Percentiles rank a stretch among this genome's conserved stretches.
These are phyloP conservation scores for Verasper variegatus DNA, from an alignment of 2,113 vertebrate species.

Conservation along the genomic window DNA sequence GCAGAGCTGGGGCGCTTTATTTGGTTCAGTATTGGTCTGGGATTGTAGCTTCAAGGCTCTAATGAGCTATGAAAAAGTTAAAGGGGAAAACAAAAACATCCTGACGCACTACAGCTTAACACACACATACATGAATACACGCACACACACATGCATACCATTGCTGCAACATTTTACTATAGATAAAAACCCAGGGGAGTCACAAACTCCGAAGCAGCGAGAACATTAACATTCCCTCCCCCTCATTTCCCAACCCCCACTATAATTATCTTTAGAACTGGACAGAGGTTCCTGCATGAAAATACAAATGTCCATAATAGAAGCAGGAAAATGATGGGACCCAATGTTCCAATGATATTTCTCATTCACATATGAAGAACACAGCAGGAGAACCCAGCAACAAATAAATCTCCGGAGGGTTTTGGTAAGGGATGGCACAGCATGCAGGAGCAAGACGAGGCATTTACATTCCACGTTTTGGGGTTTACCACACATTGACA, in stretches of 20 bases:
- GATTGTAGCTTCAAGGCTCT: conserved; percentile 53
- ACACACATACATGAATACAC: not conserved
- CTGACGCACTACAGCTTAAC: not conserved
- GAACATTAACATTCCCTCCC: conserved; percentile 53
- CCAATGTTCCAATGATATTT: too few relatives aligned
- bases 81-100: not conserved
- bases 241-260: conserved; percentile 55
- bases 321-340: too few relatives aligned
- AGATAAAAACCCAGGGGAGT: not conserved
- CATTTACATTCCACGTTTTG: too few relatives aligned
- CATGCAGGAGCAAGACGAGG: too few relatives aligned
- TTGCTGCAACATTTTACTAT: not conserved
- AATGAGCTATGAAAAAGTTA: conserved; percentile 44
- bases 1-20: conserved; percentile 37
- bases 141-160: not conserved
- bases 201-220: not conserved
- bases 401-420: too few relatives aligned
- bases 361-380: too few relatives aligned
- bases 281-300: not conserved
- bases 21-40: conserved; percentile 32
- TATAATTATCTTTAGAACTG: conserved; percentile 11
- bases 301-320: not conserved
- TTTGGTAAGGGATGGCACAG: too few relatives aligned
- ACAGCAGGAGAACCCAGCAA: too few relatives aligned
- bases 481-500: too few relatives aligned